Evolutionary conservation across 2,113 vertebrate genomes (phyloP).

Genomic region (Sterrhoptilus dennistouni): DNA sequence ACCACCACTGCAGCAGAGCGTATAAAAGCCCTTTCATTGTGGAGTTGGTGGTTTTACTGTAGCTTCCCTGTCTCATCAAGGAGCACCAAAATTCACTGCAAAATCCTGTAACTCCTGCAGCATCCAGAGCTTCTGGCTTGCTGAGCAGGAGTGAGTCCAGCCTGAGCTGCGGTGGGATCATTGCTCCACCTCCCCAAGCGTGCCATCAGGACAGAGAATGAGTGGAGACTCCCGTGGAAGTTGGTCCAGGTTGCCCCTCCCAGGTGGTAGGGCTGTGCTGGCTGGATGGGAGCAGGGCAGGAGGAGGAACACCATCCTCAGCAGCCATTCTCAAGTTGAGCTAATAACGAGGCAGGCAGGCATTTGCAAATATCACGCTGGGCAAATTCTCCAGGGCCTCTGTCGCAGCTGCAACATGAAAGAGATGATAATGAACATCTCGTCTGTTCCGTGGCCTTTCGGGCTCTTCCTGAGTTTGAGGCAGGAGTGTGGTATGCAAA

Average conservation of each 20-base stretch:
- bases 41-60: constrained; percentile 18
- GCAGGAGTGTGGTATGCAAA: neutral
- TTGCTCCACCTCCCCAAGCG: neutral
- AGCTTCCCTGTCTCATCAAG: constrained; percentile 43
- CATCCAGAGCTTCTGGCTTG: constrained; percentile 20
- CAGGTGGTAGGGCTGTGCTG: neutral
- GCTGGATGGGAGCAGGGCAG: neutral
- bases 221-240: neutral
- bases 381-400: constrained; percentile 21
- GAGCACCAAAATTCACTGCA: constrained; percentile 50
- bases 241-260: constrained; percentile 1
- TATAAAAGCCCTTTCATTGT: constrained; percentile 62
- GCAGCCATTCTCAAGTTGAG: neutral
- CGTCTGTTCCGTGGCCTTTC: neutral
- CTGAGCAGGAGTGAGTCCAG: neutral
- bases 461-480: neutral
- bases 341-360: neutral
- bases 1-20: constrained; percentile 10
- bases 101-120: constrained; percentile 50
- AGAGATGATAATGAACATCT: constrained; percentile 51
- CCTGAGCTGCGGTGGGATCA: neutral
- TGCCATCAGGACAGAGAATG: constrained; percentile 22
- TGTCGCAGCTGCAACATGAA: constrained; percentile 45
- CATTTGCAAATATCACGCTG: constrained; percentile 1
- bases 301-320: neutral